Conservation (phyloP, 92 coral and sea anemone species). For the Umimayanthus kanabou region DNA sequence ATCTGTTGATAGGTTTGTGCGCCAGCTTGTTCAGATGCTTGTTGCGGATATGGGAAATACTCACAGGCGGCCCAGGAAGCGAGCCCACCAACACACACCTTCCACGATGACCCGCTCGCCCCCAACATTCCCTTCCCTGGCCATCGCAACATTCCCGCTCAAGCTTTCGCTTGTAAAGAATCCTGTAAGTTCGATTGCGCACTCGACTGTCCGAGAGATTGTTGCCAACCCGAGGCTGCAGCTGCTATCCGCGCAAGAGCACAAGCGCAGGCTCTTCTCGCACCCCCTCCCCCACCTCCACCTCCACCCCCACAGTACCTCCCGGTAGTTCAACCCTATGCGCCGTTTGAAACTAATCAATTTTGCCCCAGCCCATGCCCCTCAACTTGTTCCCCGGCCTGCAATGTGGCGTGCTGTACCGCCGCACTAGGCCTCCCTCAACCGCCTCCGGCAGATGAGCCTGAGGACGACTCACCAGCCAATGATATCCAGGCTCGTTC, state of each 20-base stretch:
- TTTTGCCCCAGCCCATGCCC: conserved; percentile 83
- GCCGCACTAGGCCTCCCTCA: conserved; percentile 74
- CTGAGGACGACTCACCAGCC: conserved; percentile 40
- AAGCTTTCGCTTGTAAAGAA: conserved; percentile 76
- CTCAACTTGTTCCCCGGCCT: conserved; percentile 69
- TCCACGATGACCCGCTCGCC: conserved; percentile 28
- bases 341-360: neutral
- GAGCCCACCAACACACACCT: neutral
- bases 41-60: conserved; percentile 77
- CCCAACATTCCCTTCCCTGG: conserved; percentile 80
- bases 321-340: conserved; percentile 33
- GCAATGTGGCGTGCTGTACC: conserved; percentile 81
- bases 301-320: conserved; percentile 53
- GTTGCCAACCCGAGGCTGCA: conserved; percentile 90
- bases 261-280: conserved; percentile 34
- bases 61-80: conserved; percentile 28
- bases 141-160: conserved; percentile 55
- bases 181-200: conserved; percentile 81
- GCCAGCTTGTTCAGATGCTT: conserved; percentile 82
- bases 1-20: conserved; percentile 75
- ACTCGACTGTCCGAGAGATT: conserved; percentile 75
- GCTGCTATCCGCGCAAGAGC: conserved; percentile 35
- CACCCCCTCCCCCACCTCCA: conserved; percentile 28
- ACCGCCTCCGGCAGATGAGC: conserved; percentile 17
- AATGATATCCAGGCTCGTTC: conserved; percentile 67